Evolutionary conservation across 1,140 invertebrate genomes (phyloP), one percentile per base, ranked within the genome.

Genomic region (Drosophila triauraria): DNA sequence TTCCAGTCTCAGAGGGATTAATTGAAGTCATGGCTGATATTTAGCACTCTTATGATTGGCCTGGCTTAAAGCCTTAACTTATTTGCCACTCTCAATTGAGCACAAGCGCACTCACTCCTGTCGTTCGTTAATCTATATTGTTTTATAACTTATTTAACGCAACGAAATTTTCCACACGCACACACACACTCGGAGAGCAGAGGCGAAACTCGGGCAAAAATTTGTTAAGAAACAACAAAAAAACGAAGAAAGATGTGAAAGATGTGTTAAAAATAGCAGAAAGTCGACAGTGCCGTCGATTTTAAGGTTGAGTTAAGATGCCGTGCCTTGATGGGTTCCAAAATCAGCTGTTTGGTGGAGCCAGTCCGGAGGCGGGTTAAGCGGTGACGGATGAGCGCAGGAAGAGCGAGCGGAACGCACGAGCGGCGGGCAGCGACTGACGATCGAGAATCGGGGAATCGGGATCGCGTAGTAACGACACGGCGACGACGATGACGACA

Each of bases 71-170:
- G 17, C 20, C 10, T 15, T 48, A 13, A 61, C 53, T 53, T 61
- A 61, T 53, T 61, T 53, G 30, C 10, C 57, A 13, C 12, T 35
- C 25, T n/a, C 42, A 44, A 59, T 46, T 20, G 57, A 27, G 20
- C 13, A 12, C 20, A 51, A n/a, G 32, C 9, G 44, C 13, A 47
- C 23, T 47, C 20, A n/a, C 23, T 51, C 56, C 6, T 62, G 32
- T 42, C 57, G 23, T 56, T 61, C 57, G 42, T 77, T 58, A 65
- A 44, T 71, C 58, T n/a, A 72, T 76, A 63, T 78, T 80, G 85
- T 90, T 88, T 90, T 88, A 90, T 88, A 90, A 88, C 74, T 81
- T 74, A 87, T 78, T 85, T 68, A 86, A 86, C 64, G 64, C 57
- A 65, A 53, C 46, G 51, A 90, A 88, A 78, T 85, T 88, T 88